Percentiles rank a stretch among this genome's conserved stretches.
phyloP scores from a whole-genome alignment of 92 coral and sea anemone genomes.

The Anthopleura xanthogrammica region DNA sequence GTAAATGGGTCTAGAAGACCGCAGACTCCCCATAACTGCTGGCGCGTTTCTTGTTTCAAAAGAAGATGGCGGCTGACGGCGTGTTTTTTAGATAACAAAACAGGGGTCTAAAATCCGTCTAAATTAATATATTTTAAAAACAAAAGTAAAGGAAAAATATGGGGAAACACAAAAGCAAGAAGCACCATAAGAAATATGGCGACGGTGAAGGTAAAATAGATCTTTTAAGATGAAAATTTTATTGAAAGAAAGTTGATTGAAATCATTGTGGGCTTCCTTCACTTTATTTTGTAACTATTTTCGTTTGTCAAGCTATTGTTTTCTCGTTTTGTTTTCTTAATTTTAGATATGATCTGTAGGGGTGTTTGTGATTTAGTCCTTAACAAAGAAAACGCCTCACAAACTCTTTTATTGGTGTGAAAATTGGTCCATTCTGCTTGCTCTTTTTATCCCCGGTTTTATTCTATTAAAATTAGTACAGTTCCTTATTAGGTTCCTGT shows the following conservation, averaged over 20 bases:
- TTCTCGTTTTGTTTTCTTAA: no score
- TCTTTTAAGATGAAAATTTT: background rate
- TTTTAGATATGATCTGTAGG: no score
- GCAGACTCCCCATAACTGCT: background rate
- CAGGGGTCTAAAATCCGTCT: background rate
- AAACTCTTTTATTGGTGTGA: no score
- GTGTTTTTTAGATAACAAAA: background rate
- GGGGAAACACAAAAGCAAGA: slow-evolving; percentile 94
- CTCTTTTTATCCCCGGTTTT: no score
- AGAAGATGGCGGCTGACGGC: slow-evolving; percentile 32
- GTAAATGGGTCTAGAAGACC: background rate
- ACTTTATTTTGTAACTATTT: background rate
- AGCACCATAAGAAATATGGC: slow-evolving; percentile 82
- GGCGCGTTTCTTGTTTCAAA: slow-evolving; percentile 10
- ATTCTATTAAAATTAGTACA: no score
- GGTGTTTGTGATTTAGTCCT: no score
- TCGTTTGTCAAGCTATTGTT: no score
- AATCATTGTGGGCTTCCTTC: background rate
- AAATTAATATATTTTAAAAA: background rate
- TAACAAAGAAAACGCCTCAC: no score
- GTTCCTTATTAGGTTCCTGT: no score
- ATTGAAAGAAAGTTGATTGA: background rate
- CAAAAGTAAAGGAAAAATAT: slow-evolving; percentile 11
- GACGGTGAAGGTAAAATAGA: slow-evolving; percentile 63
- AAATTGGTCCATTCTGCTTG: no score